Conservation (phyloP, 2,113 vertebrate genomes). For the Indicator maculatus region DNA sequence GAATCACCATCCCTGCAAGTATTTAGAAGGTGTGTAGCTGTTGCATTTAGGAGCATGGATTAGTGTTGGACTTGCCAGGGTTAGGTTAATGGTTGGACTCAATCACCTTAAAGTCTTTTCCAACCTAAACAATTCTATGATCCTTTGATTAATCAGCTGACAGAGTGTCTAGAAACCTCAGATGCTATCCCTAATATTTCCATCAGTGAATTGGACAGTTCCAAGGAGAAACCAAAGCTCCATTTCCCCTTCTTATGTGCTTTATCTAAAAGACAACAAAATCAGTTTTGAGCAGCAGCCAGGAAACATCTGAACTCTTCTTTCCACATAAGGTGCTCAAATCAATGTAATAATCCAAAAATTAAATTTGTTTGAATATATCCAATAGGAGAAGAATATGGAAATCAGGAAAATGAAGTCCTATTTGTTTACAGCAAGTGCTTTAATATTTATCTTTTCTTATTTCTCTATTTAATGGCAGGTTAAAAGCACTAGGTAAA, state of each 20-base stretch:
- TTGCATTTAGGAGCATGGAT: no score
- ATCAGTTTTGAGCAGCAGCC: background rate
- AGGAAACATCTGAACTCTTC: background rate
- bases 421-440: background rate
- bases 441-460: background rate
- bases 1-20: no score
- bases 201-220: background rate
- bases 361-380: background rate
- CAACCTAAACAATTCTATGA: no score
- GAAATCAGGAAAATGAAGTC: background rate
- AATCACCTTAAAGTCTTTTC: no score
- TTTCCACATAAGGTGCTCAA: background rate
- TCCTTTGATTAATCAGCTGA: background rate
- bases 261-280: background rate
- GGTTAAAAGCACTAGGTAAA: background rate
- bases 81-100: no score
- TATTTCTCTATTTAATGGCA: background rate
- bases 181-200: background rate
- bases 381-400: background rate
- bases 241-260: background rate
- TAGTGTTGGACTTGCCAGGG: no score
- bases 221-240: background rate
- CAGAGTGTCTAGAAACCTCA: background rate
- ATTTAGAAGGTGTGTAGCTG: no score
- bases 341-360: background rate